Base-by-base conservation (phyloP, 2,113 vertebrate genomes). In the Rhinoptilus africanus region DNA sequence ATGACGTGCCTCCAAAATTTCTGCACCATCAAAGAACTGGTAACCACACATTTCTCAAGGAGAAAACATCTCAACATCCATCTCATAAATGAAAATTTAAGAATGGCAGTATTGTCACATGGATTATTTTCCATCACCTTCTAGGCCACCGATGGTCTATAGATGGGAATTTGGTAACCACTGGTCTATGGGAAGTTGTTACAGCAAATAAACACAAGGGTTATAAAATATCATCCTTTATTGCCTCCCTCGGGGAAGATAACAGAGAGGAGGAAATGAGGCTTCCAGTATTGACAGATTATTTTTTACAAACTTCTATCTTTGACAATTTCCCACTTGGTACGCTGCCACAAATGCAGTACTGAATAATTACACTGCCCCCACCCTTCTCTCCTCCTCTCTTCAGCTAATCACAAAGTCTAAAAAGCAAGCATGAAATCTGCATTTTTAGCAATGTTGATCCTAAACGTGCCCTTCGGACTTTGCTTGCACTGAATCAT, bases 1-100 rank as follows among this genome's bases (percentile, higher is more conserved):
- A 24, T 2, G 2, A 12, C 17, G 6, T 12, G 4, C 23, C 57
- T 30, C 20, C 48, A 57, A 47, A 73, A 43, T 27, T 64, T 41
- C 59, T 30, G 53, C 27, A 47, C 43, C 59, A n/a, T 48, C 21
- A 35, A 35, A 37, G 7, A 32, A 51, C 35, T 3, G 5, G 6
- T 18, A 84, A 59, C 37, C 64, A 24, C 14, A 24, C 0, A 0
- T 34, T 64, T 64, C 48, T 74, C 60, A 74, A 77, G 60, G 5
- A 69, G 21, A 10, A 34, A 6, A 6, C 17, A 59, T 43, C 59
- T 78, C 60, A 15, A 63, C 0, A 0, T 27, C n/a, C 17, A n/a
- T 4, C 22, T 63, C 8, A 2, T n/a, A 81, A 59, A 34, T 26
- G 32, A 43, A 30, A 54, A n/a, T 64, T 66, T 54, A 77, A 19